Evolutionary conservation across 2,888 invertebrate genomes (phyloP).

Genomic region (Lutraria lutraria): DNA sequence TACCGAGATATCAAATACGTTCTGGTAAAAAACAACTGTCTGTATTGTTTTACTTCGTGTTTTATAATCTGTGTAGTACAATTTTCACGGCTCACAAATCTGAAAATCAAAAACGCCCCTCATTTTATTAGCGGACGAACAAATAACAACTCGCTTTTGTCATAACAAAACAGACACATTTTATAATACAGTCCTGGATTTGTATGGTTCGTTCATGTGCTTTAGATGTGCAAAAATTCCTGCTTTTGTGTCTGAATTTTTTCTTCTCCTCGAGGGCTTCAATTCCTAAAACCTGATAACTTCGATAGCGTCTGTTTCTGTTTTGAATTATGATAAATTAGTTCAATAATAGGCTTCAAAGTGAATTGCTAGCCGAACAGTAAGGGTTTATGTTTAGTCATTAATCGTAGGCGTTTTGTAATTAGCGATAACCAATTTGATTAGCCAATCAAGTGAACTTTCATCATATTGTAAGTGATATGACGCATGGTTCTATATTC

Average conservation of each 20-base stretch:
- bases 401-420: slow-evolving; percentile 20
- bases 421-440: slow-evolving; percentile 2
- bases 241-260: background rate
- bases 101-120: too few species aligned
- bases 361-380: background rate
- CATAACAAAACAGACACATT: too few species aligned
- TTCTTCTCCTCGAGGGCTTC: background rate
- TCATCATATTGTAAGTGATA: background rate
- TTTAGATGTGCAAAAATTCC: background rate
- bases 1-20: too few species aligned
- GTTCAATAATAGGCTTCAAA: slow-evolving; percentile 20
- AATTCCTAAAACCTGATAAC: background rate
- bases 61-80: too few species aligned
- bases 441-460: slow-evolving; percentile 6
- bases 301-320: slow-evolving; percentile 2
- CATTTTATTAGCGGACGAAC: too few species aligned
- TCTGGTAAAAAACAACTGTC: too few species aligned
- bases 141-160: too few species aligned
- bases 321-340: slow-evolving; percentile 38
- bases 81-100: too few species aligned
- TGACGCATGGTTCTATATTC: slow-evolving; percentile 1
- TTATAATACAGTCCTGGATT: background rate
- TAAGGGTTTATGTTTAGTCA: background rate
- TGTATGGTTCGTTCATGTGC: background rate
- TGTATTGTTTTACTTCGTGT: too few species aligned